Percentiles rank a stretch among this genome's conserved stretches.
Conservation (phyloP, 1,140 invertebrate species). For the Pteromalus puparum region DNA sequence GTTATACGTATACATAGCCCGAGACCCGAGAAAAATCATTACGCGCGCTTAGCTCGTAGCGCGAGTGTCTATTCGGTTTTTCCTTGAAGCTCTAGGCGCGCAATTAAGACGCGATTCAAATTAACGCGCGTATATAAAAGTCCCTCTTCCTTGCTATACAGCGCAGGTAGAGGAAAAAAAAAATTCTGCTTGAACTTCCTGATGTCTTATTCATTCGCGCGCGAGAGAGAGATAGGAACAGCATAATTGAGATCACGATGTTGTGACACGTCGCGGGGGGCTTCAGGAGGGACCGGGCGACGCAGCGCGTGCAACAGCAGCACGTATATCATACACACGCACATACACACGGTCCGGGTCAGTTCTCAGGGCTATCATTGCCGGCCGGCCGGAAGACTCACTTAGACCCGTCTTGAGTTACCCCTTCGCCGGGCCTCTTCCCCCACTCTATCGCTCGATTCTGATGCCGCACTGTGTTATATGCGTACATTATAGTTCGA, state of each 20-base stretch:
- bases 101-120: neutral
- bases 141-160: too few relatives aligned
- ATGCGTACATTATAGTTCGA: neutral
- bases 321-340: neutral
- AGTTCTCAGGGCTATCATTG: slow-evolving; percentile 77
- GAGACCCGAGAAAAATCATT: neutral
- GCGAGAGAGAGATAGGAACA: neutral
- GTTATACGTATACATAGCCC: too few relatives aligned
- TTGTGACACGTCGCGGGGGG: slow-evolving; percentile 56
- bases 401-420: slow-evolving; percentile 76
- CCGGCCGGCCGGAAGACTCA: slow-evolving; percentile 74
- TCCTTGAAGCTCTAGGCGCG: neutral
- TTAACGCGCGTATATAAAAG: neutral
- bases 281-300: slow-evolving; percentile 8
- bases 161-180: neutral
- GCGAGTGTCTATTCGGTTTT: too few relatives aligned
- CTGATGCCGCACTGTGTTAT: too few relatives aligned
- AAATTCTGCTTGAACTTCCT: neutral
- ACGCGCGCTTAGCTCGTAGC: neutral
- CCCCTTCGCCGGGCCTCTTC: slow-evolving; percentile 62
- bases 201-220: slow-evolving; percentile 44
- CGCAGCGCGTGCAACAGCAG: slow-evolving; percentile 11
- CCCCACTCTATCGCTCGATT: slow-evolving; percentile 48
- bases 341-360: slow-evolving; percentile 60
- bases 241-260: slow-evolving; percentile 54